Conservation (phyloP, 30 jellyfish, hydroid and myxozoan genomes). For the Hydractinia symbiolongicarpus region DNA sequence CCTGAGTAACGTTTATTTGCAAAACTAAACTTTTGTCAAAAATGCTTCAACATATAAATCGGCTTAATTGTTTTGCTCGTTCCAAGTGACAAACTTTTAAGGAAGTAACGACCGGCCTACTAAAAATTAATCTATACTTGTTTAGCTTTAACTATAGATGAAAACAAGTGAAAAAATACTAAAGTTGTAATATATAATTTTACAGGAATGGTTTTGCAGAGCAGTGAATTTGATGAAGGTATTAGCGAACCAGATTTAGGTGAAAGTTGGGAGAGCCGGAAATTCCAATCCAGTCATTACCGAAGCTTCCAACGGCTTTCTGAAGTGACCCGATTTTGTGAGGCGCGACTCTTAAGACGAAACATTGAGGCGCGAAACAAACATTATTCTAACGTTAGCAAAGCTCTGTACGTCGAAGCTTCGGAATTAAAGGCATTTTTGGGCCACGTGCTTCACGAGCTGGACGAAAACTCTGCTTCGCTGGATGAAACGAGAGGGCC, state of each 20-base stretch:
- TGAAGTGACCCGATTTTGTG: slow-evolving; percentile 75
- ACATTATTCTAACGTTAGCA: slow-evolving; percentile 61
- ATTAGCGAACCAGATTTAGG: slow-evolving; percentile 50
- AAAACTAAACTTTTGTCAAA: no score
- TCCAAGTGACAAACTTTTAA: no score
- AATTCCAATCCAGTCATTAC: background rate
- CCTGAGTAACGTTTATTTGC: no score
- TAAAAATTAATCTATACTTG: no score
- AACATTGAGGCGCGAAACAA: slow-evolving; percentile 39
- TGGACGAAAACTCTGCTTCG: background rate
- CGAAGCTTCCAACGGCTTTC: slow-evolving; percentile 50
- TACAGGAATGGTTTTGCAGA: slow-evolving; percentile 68
- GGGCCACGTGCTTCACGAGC: slow-evolving; percentile 53
- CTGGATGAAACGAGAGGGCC: slow-evolving; percentile 31
- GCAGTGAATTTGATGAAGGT: slow-evolving; percentile 77
- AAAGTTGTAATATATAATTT: background rate
- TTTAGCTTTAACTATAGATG: no score
- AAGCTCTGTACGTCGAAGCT: slow-evolving; percentile 82
- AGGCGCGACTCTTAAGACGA: slow-evolving; percentile 42
- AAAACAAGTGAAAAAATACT: no score
- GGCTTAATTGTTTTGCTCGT: no score
- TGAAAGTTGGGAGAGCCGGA: slow-evolving; percentile 46
- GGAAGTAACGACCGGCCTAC: no score
- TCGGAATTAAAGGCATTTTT: slow-evolving; percentile 67
- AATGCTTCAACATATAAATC: no score